Conservation (phyloP, 2,113 vertebrate species). For the Thalassarche chlororhynchos region DNA sequence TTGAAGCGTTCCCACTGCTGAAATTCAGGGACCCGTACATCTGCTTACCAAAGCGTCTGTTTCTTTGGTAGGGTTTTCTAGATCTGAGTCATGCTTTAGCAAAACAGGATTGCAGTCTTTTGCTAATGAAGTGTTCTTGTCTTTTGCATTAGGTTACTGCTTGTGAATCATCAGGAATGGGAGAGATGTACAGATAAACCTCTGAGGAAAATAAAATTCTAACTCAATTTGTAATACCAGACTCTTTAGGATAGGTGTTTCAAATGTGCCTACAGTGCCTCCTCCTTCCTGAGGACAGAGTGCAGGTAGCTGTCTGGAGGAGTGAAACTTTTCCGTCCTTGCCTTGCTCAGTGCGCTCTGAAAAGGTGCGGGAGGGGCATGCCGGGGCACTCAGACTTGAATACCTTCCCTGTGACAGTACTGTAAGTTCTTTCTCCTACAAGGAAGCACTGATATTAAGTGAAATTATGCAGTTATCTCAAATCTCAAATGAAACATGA, state of each 20-base stretch:
- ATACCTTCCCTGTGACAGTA: neutral
- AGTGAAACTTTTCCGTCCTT: neutral
- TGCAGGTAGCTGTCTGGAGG: neutral
- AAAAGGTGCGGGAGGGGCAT: neutral
- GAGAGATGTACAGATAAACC: neutral
- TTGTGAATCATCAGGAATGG: neutral
- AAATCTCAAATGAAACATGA: neutral
- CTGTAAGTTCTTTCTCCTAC: neutral
- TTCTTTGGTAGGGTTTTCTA: neutral
- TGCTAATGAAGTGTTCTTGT: neutral
- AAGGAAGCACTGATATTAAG: neutral
- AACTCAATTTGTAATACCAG: neutral
- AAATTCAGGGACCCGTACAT: neutral
- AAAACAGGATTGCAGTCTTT: neutral
- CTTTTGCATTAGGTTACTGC: neutral
- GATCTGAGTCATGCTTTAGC: neutral
- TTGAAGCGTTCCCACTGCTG: neutral
- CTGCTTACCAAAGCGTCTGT: neutral
- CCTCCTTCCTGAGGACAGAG: neutral
- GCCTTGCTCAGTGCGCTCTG: neutral
- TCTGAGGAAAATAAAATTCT: neutral
- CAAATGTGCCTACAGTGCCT: neutral
- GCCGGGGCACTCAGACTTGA: neutral
- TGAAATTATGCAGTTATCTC: neutral
- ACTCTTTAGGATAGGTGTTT: neutral